Conservation (phyloP, 2,113 vertebrate genomes). For the Entosphenus tridentatus region DNA sequence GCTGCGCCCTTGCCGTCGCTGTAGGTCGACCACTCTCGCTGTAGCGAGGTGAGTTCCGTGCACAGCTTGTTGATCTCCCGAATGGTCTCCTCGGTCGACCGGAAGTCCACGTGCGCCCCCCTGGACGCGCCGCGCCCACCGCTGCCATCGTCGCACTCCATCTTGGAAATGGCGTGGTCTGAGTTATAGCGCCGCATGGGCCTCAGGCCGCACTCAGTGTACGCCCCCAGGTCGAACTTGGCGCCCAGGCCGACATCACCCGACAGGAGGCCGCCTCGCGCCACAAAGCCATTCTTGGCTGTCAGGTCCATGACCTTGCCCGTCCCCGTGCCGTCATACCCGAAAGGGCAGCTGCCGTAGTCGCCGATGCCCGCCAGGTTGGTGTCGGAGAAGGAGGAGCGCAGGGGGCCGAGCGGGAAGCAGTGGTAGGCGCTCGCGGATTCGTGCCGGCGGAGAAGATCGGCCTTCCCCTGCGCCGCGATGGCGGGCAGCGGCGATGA, state of each 20-base stretch:
- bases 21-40: neutral
- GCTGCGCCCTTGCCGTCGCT: slow-evolving; percentile 21
- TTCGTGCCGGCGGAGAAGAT: no score
- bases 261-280: no score
- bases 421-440: slow-evolving; percentile 21
- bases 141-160: neutral
- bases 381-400: slow-evolving; percentile 80
- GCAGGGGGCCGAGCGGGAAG: slow-evolving; percentile 65
- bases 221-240: no score
- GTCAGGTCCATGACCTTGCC: no score
- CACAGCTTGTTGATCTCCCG: slow-evolving; percentile 95
- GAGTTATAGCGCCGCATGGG: slow-evolving; percentile 79
- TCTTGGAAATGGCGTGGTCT: neutral
- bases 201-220: slow-evolving; percentile 14
- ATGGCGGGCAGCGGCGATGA: no score
- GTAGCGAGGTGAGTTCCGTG: slow-evolving; percentile 37
- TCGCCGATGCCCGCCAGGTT: slow-evolving; percentile 45
- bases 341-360: no score
- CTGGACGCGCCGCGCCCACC: neutral
- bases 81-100: neutral
- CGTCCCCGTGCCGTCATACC: no score
- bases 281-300: no score
- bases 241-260: no score
- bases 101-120: neutral
- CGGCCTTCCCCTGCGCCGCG: no score